phyloP scores from a whole-genome alignment of 2,113 vertebrate genomes.

The Trichechus manatus region DNA sequence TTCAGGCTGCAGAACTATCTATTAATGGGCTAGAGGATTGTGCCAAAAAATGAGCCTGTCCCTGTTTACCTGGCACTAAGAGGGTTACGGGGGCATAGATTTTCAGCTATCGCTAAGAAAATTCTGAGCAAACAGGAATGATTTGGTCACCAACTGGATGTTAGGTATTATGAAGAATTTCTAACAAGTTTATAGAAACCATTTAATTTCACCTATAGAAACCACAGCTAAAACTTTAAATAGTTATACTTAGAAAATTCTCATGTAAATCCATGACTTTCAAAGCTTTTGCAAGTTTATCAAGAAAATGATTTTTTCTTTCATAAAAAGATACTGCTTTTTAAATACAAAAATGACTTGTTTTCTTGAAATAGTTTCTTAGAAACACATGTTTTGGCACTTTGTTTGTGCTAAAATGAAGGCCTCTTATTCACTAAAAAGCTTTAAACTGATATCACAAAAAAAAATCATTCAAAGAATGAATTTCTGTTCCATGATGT shows the following conservation, averaged over 20 bases:
- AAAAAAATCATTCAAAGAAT: not conserved
- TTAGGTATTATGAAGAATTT: not conserved
- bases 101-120: not conserved
- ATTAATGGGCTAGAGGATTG: not conserved
- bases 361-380: constrained; percentile 18
- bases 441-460: not conserved
- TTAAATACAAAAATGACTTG: not conserved
- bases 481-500: not conserved
- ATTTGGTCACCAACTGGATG: not conserved
- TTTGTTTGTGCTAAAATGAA: not conserved
- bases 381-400: not conserved
- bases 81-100: not conserved
- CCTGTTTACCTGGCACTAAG: not conserved
- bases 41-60: not conserved
- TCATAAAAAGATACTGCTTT: not conserved
- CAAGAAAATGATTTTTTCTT: not conserved
- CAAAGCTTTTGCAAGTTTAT: not conserved
- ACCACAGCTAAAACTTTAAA: not conserved
- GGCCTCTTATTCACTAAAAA: not conserved
- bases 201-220: not conserved
- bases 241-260: not conserved
- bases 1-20: not conserved
- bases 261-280: not conserved
- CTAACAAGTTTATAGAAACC: not conserved
- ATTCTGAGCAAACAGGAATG: not conserved